Evolutionary conservation across 2,113 vertebrate species (phyloP).

Genomic region (Pseudorectes ferrugineus): DNA sequence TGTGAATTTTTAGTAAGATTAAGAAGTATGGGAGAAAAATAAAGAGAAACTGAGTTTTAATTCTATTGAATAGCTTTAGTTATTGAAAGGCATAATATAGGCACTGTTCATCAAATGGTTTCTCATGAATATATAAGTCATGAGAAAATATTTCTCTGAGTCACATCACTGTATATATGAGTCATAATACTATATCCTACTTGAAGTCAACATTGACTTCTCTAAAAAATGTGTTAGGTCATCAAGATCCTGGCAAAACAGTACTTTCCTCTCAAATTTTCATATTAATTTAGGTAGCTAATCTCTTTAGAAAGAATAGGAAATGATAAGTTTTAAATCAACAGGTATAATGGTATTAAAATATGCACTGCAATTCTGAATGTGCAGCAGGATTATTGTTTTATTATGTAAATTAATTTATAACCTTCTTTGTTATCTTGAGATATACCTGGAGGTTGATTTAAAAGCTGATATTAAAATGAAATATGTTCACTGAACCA

Average conservation of each 20-base stretch:
- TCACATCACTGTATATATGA: background rate
- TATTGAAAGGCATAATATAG: background rate
- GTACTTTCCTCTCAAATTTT: background rate
- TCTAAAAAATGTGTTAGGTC: background rate
- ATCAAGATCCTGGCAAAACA: background rate
- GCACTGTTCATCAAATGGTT: background rate
- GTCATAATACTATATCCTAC: background rate
- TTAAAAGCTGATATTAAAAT: slow-evolving; percentile 51
- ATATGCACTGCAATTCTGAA: background rate
- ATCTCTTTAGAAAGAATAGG: background rate
- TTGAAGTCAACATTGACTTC: background rate
- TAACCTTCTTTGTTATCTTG: slow-evolving; percentile 26
- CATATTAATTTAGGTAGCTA: background rate
- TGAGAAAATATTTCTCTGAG: background rate
- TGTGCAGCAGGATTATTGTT: slow-evolving; percentile 29
- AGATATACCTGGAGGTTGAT: slow-evolving; percentile 27
- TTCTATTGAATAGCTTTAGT: background rate
- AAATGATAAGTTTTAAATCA: background rate
- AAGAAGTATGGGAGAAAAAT: background rate
- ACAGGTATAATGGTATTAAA: slow-evolving; percentile 10
- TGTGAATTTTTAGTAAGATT: background rate
- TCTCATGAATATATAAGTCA: background rate
- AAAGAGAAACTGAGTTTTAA: background rate
- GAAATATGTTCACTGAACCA: slow-evolving; percentile 35
- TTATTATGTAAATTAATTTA: slow-evolving; percentile 59